Percentiles rank a stretch among this genome's conserved stretches.
phyloP scores from a whole-genome alignment of 2,113 vertebrate species.

The Cebus imitator region DNA sequence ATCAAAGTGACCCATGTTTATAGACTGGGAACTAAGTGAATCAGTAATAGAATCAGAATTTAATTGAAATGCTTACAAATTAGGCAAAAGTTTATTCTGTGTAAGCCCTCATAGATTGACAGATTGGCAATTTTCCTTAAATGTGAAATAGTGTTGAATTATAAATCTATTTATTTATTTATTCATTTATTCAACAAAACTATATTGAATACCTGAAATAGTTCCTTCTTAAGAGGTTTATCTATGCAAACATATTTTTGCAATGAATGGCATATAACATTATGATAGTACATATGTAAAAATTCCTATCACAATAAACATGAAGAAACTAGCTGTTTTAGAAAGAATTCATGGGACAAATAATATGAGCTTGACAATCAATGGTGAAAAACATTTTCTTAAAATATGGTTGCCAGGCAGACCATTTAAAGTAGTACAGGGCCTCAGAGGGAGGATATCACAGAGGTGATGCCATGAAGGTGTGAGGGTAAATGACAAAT shows the following conservation, averaged over 20 bases:
- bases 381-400: background rate
- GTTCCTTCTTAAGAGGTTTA: background rate
- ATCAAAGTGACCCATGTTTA: background rate
- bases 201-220: background rate
- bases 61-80: conserved; percentile 42
- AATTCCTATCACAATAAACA: background rate
- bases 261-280: background rate
- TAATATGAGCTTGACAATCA: background rate
- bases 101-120: background rate
- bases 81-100: background rate
- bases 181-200: background rate
- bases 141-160: background rate
- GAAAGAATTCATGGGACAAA: background rate
- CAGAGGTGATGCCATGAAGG: background rate
- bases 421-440: background rate
- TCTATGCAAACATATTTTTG: background rate
- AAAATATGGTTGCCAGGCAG: background rate
- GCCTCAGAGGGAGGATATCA: background rate
- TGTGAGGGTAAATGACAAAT: background rate
- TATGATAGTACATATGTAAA: background rate
- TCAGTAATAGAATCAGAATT: background rate
- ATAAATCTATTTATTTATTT: background rate
- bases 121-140: background rate
- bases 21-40: background rate
- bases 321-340: background rate